A percentile compares a stretch with the other conserved stretches of the same genome.
These are phyloP conservation scores for Augochlorella aurata DNA, from an alignment of 2,888 invertebrate species.

Conservation along the genomic window DNA sequence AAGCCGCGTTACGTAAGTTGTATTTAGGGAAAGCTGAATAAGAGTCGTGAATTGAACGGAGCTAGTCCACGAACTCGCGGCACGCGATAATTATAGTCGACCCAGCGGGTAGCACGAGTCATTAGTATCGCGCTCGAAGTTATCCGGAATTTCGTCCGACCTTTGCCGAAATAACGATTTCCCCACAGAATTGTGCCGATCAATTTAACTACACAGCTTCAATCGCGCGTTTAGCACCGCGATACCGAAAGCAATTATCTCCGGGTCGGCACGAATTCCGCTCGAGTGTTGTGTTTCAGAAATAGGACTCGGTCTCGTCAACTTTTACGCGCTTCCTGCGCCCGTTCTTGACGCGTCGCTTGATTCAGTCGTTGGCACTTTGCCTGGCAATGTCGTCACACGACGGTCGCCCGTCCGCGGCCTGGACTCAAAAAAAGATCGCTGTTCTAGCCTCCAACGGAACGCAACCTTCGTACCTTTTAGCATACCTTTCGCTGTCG, in stretches of 20 bases:
- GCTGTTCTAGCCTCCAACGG: conserved; percentile 22
- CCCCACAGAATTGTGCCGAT: background rate
- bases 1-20: conserved; percentile 40
- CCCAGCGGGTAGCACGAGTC: background rate
- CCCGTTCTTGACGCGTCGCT: conserved; percentile 55
- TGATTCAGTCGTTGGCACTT: conserved; percentile 58
- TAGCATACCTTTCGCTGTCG: background rate
- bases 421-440: conserved; percentile 27
- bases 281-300: conserved; percentile 38
- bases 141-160: background rate
- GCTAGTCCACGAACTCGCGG: conserved; percentile 28
- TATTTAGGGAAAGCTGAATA: conserved; percentile 55
- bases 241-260: background rate
- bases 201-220: background rate
- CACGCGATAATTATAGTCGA: conserved; percentile 51
- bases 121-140: background rate
- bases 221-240: background rate
- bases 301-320: conserved; percentile 52
- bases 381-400: conserved; percentile 64
- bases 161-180: background rate
- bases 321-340: conserved; percentile 49
- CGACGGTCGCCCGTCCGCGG: conserved; percentile 23
- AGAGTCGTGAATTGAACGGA: conserved; percentile 40
- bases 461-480: conserved; percentile 39
- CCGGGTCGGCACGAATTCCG: background rate